A percentile compares a stretch with the other conserved stretches of the same genome.
Conservation (phyloP, 2,797 vertebrate genomes). For the Allobates femoralis region DNA sequence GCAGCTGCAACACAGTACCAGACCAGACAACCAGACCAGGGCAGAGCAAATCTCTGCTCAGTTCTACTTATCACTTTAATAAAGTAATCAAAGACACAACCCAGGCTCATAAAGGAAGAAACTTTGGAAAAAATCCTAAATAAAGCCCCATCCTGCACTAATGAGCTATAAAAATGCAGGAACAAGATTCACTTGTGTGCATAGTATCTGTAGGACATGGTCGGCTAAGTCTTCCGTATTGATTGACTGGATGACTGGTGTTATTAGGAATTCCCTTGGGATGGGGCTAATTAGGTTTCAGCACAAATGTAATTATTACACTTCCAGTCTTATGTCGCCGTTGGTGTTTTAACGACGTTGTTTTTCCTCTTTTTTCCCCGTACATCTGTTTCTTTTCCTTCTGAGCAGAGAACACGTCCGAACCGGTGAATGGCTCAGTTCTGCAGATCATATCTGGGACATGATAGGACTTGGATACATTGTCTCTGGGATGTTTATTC, state of each 20-base stretch:
- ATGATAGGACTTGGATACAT: background rate
- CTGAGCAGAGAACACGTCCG: background rate
- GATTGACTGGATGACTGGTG: background rate
- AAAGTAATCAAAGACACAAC: no score
- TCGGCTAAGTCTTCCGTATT: background rate
- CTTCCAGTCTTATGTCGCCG: background rate
- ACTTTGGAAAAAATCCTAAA: background rate
- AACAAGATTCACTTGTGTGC: background rate
- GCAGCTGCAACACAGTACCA: no score
- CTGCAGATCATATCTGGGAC: constrained; percentile 28
- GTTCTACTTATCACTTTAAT: no score
- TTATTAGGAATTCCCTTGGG: background rate
- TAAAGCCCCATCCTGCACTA: background rate
- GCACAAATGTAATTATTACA: background rate
- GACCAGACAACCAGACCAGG: no score
- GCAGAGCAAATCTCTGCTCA: no score
- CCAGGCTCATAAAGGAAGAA: no score
- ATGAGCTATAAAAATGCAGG: background rate
- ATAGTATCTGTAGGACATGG: background rate
- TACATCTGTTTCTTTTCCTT: constrained; percentile 1
- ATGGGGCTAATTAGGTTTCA: background rate
- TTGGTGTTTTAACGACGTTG: no score
- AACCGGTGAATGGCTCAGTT: constrained; percentile 12
- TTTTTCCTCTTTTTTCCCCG: background rate
- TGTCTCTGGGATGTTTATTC: constrained; percentile 16